Percentiles rank a stretch among this genome's conserved stretches.
Conservation (phyloP, 1,140 invertebrate species). For the Reticulitermes speratus region DNA sequence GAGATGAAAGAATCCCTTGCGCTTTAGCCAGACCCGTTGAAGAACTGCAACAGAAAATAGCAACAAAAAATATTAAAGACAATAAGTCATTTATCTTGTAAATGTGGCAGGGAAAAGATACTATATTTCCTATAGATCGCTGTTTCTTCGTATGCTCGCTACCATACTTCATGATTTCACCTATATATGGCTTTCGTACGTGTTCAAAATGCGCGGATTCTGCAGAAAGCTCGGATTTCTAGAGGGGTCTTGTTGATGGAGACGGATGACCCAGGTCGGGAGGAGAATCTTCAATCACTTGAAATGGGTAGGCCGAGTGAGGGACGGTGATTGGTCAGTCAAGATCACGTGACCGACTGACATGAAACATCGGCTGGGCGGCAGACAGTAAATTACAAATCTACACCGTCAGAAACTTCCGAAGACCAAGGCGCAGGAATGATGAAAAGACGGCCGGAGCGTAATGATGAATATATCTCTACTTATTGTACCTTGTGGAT, state of each 20-base stretch:
- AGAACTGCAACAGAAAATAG: too few species aligned
- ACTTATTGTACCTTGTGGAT: too few species aligned
- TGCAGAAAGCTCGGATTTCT: neutral
- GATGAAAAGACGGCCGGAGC: too few species aligned
- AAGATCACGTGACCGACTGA: neutral
- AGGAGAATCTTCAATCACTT: conserved; percentile 11
- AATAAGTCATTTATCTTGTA: too few species aligned
- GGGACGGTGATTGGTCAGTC: neutral
- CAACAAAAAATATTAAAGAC: too few species aligned
- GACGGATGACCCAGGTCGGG: conserved; percentile 4
- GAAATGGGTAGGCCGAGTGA: neutral
- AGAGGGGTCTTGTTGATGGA: conserved; percentile 4
- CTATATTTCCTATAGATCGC: too few species aligned
- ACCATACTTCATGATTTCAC: neutral
- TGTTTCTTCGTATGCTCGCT: too few species aligned
- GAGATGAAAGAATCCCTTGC: too few species aligned
- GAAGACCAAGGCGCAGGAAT: too few species aligned
- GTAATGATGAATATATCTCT: too few species aligned
- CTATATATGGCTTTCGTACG: neutral
- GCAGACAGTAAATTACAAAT: neutral
- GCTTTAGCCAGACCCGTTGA: too few species aligned
- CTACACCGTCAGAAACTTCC: neutral
- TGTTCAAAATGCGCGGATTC: conserved; percentile 17
- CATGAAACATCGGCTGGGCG: neutral
- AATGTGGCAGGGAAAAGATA: too few species aligned